Evolutionary conservation across 2,888 invertebrate species (phyloP), one percentile per base, ranked within the genome.

Genomic region (Apantesis nais): DNA sequence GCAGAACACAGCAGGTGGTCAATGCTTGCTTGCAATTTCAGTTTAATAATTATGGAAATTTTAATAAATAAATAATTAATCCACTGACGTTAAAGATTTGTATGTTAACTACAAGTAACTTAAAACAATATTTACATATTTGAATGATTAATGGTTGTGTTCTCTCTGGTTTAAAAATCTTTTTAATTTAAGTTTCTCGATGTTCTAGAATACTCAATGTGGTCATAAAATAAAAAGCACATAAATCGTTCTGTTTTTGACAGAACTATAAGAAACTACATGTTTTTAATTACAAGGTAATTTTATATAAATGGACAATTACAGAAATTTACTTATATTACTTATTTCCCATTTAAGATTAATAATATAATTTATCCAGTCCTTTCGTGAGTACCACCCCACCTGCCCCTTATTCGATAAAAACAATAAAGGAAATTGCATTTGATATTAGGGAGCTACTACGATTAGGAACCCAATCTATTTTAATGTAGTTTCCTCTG

Each of bases 341-440:
- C n/a, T 16, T 29, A 44, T 22, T 66, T 70, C 48, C 16, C 37
- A 44, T 67, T 72, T 67, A 74, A 60, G 29, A 44, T 62, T 71
- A 70, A 74, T 71, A 74, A 72, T 70, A 74, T 71, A 66, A 55
- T 74, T 78, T 73, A 75, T 70, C 66, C 29, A 66, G 67, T 71
- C 14, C n/a, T 65, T 67, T 41, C 55, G 62, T 75, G 72, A 60
- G 48, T 60, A 61, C 72, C 77, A 80, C 85, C 86, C 86, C 85
- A 85, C 87, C 86, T 77, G 82, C 78, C 75, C 74, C 84, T 83
- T 85, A 84, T 83, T 84, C 82, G 80, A 84, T 84, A 81, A 83
- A 79, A 85, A 86, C 85, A 88, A 86, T 88, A 88, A 86, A 86
- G 87, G 84, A 88, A 89, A 89, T 89, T 88, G 86, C 87, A 86